phyloP scores from a whole-genome alignment of 2,797 vertebrate genomes.

The Lacerta bilineata region DNA sequence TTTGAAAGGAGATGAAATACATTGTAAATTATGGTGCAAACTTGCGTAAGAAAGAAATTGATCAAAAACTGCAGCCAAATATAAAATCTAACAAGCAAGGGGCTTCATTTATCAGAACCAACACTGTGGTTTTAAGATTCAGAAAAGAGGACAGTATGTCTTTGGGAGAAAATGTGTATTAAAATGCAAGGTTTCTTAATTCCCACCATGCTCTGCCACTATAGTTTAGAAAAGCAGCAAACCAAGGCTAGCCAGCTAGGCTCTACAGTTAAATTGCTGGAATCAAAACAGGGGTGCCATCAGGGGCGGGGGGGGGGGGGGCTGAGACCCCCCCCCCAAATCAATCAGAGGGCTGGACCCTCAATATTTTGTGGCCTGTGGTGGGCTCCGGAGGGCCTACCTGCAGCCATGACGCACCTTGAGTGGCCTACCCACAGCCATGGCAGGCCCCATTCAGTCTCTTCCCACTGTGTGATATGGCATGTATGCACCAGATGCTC shows the following conservation, averaged over 20 bases:
- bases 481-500: too few relatives aligned
- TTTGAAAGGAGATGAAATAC: neutral
- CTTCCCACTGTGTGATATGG: too few relatives aligned
- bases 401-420: too few relatives aligned
- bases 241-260: neutral
- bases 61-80: neutral
- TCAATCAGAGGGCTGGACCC: neutral
- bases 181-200: neutral
- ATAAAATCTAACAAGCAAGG: constrained; percentile 12
- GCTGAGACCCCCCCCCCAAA: too few relatives aligned
- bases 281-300: neutral
- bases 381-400: too few relatives aligned
- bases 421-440: too few relatives aligned
- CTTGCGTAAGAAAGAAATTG: neutral
- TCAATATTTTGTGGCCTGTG: neutral
- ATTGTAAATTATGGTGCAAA: constrained; percentile 1
- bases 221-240: neutral
- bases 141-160: neutral
- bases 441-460: too few relatives aligned
- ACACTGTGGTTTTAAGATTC: neutral
- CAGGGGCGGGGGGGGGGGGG: too few relatives aligned
- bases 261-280: neutral
- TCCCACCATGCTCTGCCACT: neutral
- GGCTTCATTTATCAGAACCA: constrained; percentile 18
- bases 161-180: constrained; percentile 6